phyloP scores from a whole-genome alignment of 1,140 invertebrate genomes.

The Drosophila miranda region DNA sequence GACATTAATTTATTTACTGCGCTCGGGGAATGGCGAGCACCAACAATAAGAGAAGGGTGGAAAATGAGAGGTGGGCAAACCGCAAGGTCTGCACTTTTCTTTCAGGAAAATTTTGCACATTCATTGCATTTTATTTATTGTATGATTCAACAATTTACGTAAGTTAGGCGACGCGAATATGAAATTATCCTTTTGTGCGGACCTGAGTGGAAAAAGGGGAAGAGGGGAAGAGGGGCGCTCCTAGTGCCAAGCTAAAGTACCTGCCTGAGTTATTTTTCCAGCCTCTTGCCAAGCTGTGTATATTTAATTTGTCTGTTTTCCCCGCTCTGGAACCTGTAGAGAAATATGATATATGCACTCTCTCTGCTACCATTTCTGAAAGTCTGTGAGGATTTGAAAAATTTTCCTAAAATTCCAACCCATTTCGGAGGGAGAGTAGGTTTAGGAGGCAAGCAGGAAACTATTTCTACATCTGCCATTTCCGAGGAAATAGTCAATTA shows the following conservation, averaged over 20 bases:
- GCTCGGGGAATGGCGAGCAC: slow-evolving; percentile 45
- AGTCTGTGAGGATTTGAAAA: too few species aligned
- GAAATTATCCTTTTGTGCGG: slow-evolving; percentile 60
- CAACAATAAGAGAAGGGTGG: slow-evolving; percentile 2
- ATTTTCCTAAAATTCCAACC: too few species aligned
- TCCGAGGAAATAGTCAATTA: too few species aligned
- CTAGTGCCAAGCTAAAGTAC: slow-evolving; percentile 41
- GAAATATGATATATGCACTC: too few species aligned
- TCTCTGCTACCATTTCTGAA: too few species aligned
- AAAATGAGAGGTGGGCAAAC: neutral
- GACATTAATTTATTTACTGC: slow-evolving; percentile 68
- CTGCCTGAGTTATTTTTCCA: slow-evolving; percentile 47
- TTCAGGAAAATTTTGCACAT: slow-evolving; percentile 54
- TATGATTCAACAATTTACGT: slow-evolving; percentile 69
- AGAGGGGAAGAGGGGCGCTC: neutral
- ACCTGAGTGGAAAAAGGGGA: slow-evolving; percentile 7
- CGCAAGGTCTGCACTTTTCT: slow-evolving; percentile 24
- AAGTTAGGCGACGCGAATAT: slow-evolving; percentile 64
- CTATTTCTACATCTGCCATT: too few species aligned
- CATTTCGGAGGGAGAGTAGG: too few species aligned
- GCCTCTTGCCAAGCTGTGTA: slow-evolving; percentile 49
- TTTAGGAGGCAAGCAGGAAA: too few species aligned
- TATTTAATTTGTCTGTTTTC: slow-evolving; percentile 38
- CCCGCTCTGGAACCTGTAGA: too few species aligned
- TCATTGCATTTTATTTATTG: slow-evolving; percentile 68